Conservation (phyloP, 2,797 vertebrate species). For the Pangasius larnaudii region DNA sequence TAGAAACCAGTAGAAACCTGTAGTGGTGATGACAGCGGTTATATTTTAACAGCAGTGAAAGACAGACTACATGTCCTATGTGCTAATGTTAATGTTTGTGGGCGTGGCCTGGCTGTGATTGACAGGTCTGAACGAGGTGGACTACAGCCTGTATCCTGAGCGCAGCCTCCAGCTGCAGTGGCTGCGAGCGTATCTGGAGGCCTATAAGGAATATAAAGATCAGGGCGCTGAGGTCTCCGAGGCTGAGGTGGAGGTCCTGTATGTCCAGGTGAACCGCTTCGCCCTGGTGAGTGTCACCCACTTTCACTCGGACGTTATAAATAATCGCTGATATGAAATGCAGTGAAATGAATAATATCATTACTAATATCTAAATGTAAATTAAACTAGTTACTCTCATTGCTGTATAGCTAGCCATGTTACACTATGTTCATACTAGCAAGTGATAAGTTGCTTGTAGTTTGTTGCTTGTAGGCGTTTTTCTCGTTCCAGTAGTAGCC, state of each 20-base stretch:
- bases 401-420: background rate
- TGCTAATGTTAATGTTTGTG: background rate
- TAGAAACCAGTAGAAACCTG: background rate
- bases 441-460: background rate
- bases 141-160: slow-evolving; percentile 91
- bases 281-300: slow-evolving; percentile 82
- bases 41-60: background rate
- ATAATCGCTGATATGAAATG: background rate
- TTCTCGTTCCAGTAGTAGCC: background rate
- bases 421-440: background rate
- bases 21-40: background rate
- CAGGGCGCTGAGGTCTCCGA: slow-evolving; percentile 83
- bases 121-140: slow-evolving; percentile 92
- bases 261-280: slow-evolving; percentile 95
- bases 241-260: slow-evolving; percentile 88
- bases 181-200: slow-evolving; percentile 92
- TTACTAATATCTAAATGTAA: background rate
- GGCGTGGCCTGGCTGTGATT: slow-evolving; percentile 41
- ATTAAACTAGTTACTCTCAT: too few relatives aligned
- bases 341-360: background rate
- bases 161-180: slow-evolving; percentile 86
- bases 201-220: slow-evolving; percentile 91
- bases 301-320: background rate
- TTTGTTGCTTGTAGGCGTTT: background rate
- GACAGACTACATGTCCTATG: background rate